phyloP scores from a whole-genome alignment of 2,797 vertebrate species.

The Malurus leucopterus region DNA sequence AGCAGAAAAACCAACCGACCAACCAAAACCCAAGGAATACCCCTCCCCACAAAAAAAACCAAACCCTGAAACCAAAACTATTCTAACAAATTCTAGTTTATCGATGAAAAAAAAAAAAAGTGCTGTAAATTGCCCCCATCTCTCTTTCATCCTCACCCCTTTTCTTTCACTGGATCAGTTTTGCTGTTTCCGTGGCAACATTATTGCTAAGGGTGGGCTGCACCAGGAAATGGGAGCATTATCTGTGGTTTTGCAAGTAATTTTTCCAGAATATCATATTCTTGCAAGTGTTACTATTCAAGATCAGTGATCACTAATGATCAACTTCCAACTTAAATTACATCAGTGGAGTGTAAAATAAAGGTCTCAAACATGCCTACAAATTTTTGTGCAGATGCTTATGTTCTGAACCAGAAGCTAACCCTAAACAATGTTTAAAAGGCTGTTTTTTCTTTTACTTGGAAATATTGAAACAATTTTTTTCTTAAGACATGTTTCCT shows the following conservation, averaged over 20 bases:
- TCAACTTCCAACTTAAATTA: background rate
- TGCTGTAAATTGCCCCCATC: conserved; percentile 10
- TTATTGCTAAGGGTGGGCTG: conserved; percentile 70
- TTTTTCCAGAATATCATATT: conserved; percentile 39
- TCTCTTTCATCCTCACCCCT: background rate
- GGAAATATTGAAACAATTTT: background rate
- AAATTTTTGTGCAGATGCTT: background rate
- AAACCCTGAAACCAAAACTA: background rate
- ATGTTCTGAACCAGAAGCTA: background rate
- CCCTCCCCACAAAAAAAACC: background rate
- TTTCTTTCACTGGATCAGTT: conserved; percentile 27
- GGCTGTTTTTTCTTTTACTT: background rate
- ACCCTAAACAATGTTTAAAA: background rate
- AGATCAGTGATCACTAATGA: background rate
- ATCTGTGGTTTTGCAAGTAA: conserved; percentile 55
- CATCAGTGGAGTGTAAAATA: background rate
- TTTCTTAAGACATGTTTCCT: background rate
- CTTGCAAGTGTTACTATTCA: conserved; percentile 7
- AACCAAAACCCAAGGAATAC: background rate
- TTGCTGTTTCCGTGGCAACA: conserved; percentile 72
- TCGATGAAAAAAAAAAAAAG: conserved; percentile 36
- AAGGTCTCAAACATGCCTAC: background rate
- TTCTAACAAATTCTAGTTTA: conserved; percentile 3
- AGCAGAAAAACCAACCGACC: background rate
- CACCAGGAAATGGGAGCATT: conserved; percentile 48